phyloP scores from a whole-genome alignment of 2,888 invertebrate species.

The Epinotia nisella region DNA sequence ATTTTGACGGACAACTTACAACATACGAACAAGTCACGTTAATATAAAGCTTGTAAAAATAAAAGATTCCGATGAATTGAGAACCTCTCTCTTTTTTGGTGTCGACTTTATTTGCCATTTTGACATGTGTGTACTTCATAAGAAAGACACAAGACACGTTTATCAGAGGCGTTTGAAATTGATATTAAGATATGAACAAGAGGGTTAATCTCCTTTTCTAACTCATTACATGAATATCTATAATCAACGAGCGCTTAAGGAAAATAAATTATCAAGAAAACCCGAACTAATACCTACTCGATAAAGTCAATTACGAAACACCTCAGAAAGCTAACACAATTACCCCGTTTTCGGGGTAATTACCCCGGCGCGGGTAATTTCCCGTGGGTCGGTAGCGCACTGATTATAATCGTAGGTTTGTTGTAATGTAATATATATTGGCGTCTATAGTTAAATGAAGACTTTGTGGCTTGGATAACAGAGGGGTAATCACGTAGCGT shows the following conservation, averaged over 20 bases:
- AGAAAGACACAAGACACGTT: no score
- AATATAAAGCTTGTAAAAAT: no score
- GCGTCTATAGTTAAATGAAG: background rate
- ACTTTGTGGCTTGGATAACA: background rate
- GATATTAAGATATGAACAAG: no score
- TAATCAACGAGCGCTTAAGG: background rate
- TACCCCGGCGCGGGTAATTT: slow-evolving; percentile 48
- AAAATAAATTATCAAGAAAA: slow-evolving; percentile 29
- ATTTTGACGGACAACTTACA: no score
- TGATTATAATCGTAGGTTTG: slow-evolving; percentile 45
- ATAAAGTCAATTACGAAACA: slow-evolving; percentile 47
- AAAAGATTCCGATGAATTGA: no score
- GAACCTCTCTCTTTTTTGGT: no score
- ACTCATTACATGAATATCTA: background rate
- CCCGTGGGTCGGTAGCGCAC: slow-evolving; percentile 44
- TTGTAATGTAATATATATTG: slow-evolving; percentile 30
- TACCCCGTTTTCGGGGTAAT: slow-evolving; percentile 49
- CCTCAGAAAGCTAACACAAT: slow-evolving; percentile 47
- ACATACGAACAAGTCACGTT: no score
- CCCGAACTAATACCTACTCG: slow-evolving; percentile 44
- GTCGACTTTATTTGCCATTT: no score
- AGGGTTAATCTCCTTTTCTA: no score
- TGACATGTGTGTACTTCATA: no score
- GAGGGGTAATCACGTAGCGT: no score
- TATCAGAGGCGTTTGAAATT: no score